Evolutionary conservation across 2,113 vertebrate species (phyloP), one percentile per base, ranked within the genome.

Genomic region (Nannospalax galili): DNA sequence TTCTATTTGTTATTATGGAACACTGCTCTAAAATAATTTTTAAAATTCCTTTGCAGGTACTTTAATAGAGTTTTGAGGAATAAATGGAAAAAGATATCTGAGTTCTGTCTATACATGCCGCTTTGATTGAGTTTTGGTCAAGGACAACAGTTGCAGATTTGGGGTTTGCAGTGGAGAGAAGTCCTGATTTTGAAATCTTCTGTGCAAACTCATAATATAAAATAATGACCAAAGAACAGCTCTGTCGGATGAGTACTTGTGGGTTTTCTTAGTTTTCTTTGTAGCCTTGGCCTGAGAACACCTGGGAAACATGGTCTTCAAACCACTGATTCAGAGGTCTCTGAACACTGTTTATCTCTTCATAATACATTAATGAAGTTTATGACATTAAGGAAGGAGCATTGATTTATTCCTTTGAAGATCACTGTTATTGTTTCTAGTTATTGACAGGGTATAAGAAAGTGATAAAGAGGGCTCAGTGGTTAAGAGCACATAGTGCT

Each of bases 11-110:
- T 86, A 28, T 79, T 75, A 22, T 92, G 56, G 28, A 22, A 32
- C n/a, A 30, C 24, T 65, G 32, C 12, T 28, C 45, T 90, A 64
- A 87, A 73, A 79, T 84, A 74, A 48, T 69, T 86, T 86, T 15
- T 20, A 88, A 72, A 78, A 28, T 42, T 32, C 28, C 28, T 64
- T 85, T 73, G 26, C 12, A 69, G n/a, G 74, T 52, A 84, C 28
- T 52, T 92, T 70, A 70, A 75, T 82, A 89, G n/a, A 60, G 28
- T 87, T 90, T 94, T 62, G 77, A 67, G 75, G 42, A 92, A 30
- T 26, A 20, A 26, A 58, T n/a, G 14, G 86, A 77, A 62, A 72
- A 77, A 40, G 22, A 60, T n/a, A 40, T 15, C n/a, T 19, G 24
- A 48, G 15, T 74, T 82, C 37, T 32, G 24, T 26, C 40, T 89